Evolutionary conservation across 2,797 vertebrate species (phyloP), one percentile per base, ranked within the genome.

Genomic region (Notamacropus eugenii): DNA sequence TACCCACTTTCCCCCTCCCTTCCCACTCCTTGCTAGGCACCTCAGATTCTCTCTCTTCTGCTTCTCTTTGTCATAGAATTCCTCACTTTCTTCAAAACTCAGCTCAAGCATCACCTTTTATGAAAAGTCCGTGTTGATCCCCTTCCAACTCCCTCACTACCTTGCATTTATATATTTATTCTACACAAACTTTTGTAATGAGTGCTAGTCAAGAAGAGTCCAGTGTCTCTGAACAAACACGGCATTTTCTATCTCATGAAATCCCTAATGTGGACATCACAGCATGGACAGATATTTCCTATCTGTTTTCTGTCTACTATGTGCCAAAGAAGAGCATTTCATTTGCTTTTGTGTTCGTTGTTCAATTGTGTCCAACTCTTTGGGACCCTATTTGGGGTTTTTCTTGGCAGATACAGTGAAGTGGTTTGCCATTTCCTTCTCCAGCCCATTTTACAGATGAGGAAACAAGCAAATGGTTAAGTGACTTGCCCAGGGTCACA

Each of bases 401-500:
- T 67, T 67, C 59, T 67, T 67, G 67, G 16, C 16, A 82, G n/a
- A 40, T n/a, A 82, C 40, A 24, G 8, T 24, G 5, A 19, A n/a
- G 6, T 74, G 5, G 14, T 40, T 74, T 40, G 16, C 19, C 67
- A 82, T 82, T 46, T 82, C 19, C n/a, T 40, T 82, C n/a, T 40
- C 67, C 67, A 46, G 67, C n/a, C 40, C n/a, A 40, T 24, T 46
- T 40, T 82, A 46, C 9, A 54, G 1, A 54, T 95, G 62, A 54
- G 31, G 59, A 90, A 93, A 54, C 50, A 97, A 29, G 28, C 46
- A 91, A 46, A 94, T 55, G 55, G 29, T 54, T 46, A 40, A 62
- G 74, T 94, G 92, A 92, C 10, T 31, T 12, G 6, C 62, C 40
- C 91, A 90, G n/a, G 10, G 40, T 82, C 67, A 57, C 40, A 62